Base-by-base conservation (phyloP, 2,888 invertebrate genomes). In the Cryptophagus acutangulus region DNA sequence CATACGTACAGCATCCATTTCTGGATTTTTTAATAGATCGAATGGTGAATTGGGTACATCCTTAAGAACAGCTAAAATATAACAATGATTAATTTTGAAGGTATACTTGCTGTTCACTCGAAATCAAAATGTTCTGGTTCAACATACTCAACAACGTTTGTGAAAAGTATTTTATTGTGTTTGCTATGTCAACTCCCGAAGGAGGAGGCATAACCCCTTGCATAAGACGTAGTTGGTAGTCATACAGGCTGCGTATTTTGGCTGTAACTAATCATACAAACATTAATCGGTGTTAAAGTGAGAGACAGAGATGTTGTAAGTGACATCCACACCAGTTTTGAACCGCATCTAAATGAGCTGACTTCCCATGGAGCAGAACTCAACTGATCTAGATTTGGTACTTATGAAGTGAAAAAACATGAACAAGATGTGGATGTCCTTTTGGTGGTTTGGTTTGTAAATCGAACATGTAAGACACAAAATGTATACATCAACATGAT, bases 161-260 rank as follows among this genome's bases (percentile, higher is more conserved):
- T 33, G 95, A 92, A 74, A 99, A 97, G 73, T 95, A 96, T 70
- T 96, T 94, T 63, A 99, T 81, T 41, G 95, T 96, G 72, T 93
- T 95, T 49, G 94, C 93, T 70, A 99, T 91, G 71, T 99, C 99
- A 47, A 85, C 78, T 49, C 96, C 96, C 45, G 92, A 89, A 26
- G 97, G 97, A 56, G 88, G 78, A 45, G 97, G 94, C 68, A 89
- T 83, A 56, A 85, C 80, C 61, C 89, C 89, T 76, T 94, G 91
- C 69, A 89, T 81, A 55, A 95, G 78, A 53, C 96, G 83, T 63
- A 89, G 79, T 72, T 97, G 93, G 72, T 88, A 94, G 73, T 99
- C 99, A 73, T 94, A 91, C 54, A 99, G 81, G 69, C 89, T 94
- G 63, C 94, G 85, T 66, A 99, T 87, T 78, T 99, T 99, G 58